Base-by-base conservation (phyloP, 2,888 invertebrate species). In the Adela reaumurella region DNA sequence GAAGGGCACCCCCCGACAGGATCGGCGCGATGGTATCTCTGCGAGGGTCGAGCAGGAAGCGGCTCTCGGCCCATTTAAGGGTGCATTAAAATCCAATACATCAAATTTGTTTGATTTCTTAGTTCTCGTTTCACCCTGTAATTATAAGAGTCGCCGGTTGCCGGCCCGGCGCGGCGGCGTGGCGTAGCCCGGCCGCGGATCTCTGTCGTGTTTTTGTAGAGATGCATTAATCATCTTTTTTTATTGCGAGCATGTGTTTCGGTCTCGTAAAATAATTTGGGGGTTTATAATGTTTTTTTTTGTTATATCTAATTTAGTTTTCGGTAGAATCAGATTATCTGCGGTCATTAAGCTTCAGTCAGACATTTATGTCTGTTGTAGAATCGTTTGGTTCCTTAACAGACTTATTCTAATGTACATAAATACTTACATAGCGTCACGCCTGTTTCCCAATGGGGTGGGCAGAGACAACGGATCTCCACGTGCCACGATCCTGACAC, bases 51-150 rank as follows among this genome's bases (percentile, higher is more conserved):
- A 70, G 70, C 76, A 74, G 78, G 78, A 77, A 78, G 72, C 76
- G 73, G 74, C 46, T 29, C 71, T 73, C 74, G 63, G 65, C 68
- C 72, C 71, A 76, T 79, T 79, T 78, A 79, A 67, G 78, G 79
- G 74, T 79, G 78, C 77, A 80, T 80, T 79, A 79, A 79, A 80
- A 78, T 74, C 77, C 74, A 69, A 80, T 80, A 76, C 77, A 80
- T 80, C 80, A 80, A 79, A 77, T 78, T 77, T 80, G 79, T 80
- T 80, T 80, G 80, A 79, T 80, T 79, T 79, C 78, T 74, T 74
- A 77, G 76, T 70, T 73, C 70, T 67, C 70, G 70, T 74, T 76
- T 70, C 68, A 74, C 73, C 74, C 76, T 74, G 71, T 77, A 74
- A 78, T 77, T 78, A 78, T 73, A 77, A 68, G 68, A 76, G 73